Evolutionary conservation across 2,113 vertebrate genomes (phyloP), one percentile per base, ranked within the genome.

Genomic region (Ophthalmolycus amberensis): DNA sequence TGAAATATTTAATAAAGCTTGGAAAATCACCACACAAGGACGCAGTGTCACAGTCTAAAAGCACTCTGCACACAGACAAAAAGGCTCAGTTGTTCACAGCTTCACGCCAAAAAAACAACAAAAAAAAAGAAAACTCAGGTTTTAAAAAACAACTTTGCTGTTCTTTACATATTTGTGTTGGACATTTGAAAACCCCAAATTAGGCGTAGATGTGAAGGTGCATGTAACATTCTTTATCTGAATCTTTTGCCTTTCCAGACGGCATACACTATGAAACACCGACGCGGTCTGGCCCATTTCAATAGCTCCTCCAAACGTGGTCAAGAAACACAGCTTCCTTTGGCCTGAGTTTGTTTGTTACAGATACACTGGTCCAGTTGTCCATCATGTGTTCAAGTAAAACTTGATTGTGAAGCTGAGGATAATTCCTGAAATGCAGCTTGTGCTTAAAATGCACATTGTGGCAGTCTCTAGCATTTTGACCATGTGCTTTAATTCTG

Each of bases 21-120:
- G 12, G 29, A 79, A 77, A 82, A 71, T 67, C 70, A 60, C 16
- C 44, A 84, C 76, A 63, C 75, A 75, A 82, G 66, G 71, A 71
- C 74, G 50, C 12, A 6, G 32, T 79, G 71, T 60, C 62, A 60
- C 73, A 25, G 60, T 20, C n/a, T 52, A 29, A 79, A 63, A 67
- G 66, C 68, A 11, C 22, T 29, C n/a, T 60, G 27, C 38, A 29
- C 40, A 48, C 66, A 27, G 20, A 76, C 7, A 71, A 25, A 37
- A 32, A 32, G n/a, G 22, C 32, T 54, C 42, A 34, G 20, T 2
- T 18, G 1, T n/a, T 9, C 12, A 14, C 69, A 27, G 8, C 3
- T 12, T 32, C 20, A 4, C 50, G 34, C 70, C 22, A 7, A 29
- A 59, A 15, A 29, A 4, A 27, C 5, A 58, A 56, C 12, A 29